Evolutionary conservation across 2,888 invertebrate genomes (phyloP).

Genomic region (Loripinus fragilis): DNA sequence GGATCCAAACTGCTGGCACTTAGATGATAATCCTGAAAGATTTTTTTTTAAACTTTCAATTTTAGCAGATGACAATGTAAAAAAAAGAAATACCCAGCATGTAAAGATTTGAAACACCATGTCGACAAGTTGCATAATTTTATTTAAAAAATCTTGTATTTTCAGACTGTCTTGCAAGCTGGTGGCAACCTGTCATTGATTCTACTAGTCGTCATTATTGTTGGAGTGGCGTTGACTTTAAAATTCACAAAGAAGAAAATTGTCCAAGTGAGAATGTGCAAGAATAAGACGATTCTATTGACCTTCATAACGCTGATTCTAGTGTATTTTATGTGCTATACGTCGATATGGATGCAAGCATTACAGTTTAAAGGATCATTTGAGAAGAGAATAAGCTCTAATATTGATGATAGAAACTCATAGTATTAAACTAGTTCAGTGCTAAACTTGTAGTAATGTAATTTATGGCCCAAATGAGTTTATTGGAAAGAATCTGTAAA

Average conservation of each 20-base stretch:
- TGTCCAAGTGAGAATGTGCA: conserved; percentile 65
- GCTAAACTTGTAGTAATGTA: no score
- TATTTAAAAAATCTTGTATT: no score
- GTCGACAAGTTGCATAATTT: no score
- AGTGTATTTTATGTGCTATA: conserved; percentile 78
- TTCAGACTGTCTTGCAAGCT: conserved; percentile 67
- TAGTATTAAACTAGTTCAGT: no score
- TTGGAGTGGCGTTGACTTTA: conserved; percentile 51
- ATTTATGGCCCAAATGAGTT: no score
- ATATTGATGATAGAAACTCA: conserved; percentile 9
- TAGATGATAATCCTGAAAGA: no score
- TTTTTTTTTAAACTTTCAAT: no score
- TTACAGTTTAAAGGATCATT: conserved; percentile 74
- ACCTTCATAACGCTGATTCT: conserved; percentile 72
- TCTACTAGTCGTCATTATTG: conserved; percentile 56
- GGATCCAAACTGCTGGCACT: no score
- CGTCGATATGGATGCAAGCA: conserved; percentile 77
- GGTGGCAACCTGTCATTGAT: conserved; percentile 60
- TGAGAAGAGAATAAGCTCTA: conserved; percentile 66
- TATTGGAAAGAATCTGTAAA: no score
- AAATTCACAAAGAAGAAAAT: conserved; percentile 62
- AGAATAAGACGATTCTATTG: conserved; percentile 74
- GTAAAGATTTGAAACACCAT: no score
- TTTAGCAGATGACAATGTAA: no score
- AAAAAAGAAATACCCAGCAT: no score